Conservation (phyloP, 2,888 invertebrate species). For the Barypeithes pellucidus region DNA sequence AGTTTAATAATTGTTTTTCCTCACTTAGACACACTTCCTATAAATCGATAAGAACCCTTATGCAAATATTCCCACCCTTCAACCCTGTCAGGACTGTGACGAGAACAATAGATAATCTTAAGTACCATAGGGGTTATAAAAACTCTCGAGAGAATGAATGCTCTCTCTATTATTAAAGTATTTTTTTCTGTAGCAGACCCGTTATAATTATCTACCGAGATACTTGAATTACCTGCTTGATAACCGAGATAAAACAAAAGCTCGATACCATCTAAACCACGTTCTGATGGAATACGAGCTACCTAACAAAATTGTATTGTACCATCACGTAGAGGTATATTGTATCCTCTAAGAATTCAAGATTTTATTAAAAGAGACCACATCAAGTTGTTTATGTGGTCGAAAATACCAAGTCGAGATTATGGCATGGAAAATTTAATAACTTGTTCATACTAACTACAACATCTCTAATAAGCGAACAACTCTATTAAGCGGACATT, state of each 20-base stretch:
- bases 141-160: not conserved
- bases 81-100: not conserved
- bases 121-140: constrained; percentile 2
- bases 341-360: constrained; percentile 12
- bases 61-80: not conserved
- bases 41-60: not conserved
- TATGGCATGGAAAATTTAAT: not conserved
- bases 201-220: constrained; percentile 5
- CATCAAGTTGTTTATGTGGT: constrained; percentile 19
- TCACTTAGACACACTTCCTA: not conserved
- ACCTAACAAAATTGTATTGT: constrained; percentile 18
- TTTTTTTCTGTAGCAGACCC: constrained; percentile 19
- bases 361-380: constrained; percentile 17
- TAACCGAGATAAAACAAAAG: constrained; percentile 34
- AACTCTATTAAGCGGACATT: too few species aligned
- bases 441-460: too few species aligned
- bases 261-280: constrained; percentile 35
- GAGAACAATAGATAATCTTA: not conserved
- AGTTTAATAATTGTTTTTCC: too few species aligned
- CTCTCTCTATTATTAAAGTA: not conserved
- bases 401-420: not conserved
- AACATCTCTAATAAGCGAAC: too few species aligned
- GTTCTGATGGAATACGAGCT: constrained; percentile 31
- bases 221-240: constrained; percentile 7
- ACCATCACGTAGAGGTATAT: constrained; percentile 31